These are phyloP conservation scores for Gymnodraco acuticeps DNA, from an alignment of 2,797 vertebrate genomes.

Conservation along the genomic window DNA sequence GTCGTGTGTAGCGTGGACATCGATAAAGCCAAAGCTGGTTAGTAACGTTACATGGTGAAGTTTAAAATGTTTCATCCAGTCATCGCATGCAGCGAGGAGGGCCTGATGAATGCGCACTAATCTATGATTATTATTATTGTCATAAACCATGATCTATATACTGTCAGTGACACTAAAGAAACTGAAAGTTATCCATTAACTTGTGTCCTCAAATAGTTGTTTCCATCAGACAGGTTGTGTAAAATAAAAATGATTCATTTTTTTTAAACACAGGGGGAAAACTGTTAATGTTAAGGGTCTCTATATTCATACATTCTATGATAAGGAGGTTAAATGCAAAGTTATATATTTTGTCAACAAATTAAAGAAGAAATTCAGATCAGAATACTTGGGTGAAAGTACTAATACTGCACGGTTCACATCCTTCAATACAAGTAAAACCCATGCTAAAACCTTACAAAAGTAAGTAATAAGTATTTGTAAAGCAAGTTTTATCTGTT, in stretches of 20 bases:
- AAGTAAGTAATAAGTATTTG: too few relatives aligned
- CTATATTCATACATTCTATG: too few relatives aligned
- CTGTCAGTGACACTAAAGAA: neutral
- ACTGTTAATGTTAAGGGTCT: too few relatives aligned
- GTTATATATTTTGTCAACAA: neutral
- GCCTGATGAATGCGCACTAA: constrained; percentile 57
- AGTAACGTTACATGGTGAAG: constrained; percentile 27
- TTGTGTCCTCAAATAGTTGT: neutral
- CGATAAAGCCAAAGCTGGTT: constrained; percentile 83
- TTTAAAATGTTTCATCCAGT: constrained; percentile 32
- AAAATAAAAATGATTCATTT: neutral
- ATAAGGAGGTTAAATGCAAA: neutral
- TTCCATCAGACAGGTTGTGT: neutral
- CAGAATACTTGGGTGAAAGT: too few relatives aligned
- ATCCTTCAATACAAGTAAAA: too few relatives aligned
- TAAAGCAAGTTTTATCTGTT: too few relatives aligned
- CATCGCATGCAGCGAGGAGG: constrained; percentile 65
- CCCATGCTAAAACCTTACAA: too few relatives aligned
- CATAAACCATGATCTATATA: constrained; percentile 3
- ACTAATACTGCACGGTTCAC: too few relatives aligned
- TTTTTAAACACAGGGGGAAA: too few relatives aligned
- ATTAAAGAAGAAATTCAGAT: neutral
- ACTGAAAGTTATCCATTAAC: neutral
- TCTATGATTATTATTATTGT: neutral
- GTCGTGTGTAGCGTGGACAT: constrained; percentile 62